A percentile compares a stretch with the other conserved stretches of the same genome.
Conservation (phyloP, 1,140 invertebrate genomes). For the Drosophila bocqueti region DNA sequence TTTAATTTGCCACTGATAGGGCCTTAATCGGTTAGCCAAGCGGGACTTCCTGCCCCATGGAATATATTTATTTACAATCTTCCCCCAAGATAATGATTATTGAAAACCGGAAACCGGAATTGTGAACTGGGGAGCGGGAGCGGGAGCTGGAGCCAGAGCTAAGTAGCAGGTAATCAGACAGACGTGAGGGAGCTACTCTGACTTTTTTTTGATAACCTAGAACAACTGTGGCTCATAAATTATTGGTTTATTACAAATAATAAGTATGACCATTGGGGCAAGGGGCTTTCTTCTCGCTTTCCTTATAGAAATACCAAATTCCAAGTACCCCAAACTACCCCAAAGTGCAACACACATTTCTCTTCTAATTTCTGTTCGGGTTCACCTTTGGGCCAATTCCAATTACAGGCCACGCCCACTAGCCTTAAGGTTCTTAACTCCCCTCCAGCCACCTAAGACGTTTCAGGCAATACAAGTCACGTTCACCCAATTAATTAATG, state of each 20-base stretch:
- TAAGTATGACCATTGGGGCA: background rate
- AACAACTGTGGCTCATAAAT: background rate
- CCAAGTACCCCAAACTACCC: slow-evolving; percentile 1
- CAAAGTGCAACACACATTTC: slow-evolving; percentile 10
- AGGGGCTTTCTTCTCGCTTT: background rate
- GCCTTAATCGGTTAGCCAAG: slow-evolving; percentile 13
- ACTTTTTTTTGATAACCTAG: background rate
- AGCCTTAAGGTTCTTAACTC: background rate
- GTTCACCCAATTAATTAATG: slow-evolving; percentile 57
- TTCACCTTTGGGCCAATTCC: background rate
- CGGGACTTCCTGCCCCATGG: slow-evolving; percentile 11
- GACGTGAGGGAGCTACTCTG: background rate
- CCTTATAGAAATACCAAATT: background rate
- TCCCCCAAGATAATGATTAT: background rate
- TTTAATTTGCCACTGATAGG: slow-evolving; percentile 10
- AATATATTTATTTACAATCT: slow-evolving; percentile 8
- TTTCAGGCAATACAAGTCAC: slow-evolving; percentile 28
- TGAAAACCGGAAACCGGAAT: slow-evolving; percentile 10
- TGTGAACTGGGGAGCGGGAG: background rate
- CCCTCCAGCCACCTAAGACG: slow-evolving; percentile 1
- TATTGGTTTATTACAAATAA: background rate
- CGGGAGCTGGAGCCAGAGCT: background rate
- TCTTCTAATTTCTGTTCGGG: background rate
- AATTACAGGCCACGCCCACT: slow-evolving; percentile 14
- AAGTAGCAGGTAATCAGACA: slow-evolving; percentile 2